Evolutionary conservation across 2,797 vertebrate genomes (phyloP).

Genomic region (Toxotes lorentzi): DNA sequence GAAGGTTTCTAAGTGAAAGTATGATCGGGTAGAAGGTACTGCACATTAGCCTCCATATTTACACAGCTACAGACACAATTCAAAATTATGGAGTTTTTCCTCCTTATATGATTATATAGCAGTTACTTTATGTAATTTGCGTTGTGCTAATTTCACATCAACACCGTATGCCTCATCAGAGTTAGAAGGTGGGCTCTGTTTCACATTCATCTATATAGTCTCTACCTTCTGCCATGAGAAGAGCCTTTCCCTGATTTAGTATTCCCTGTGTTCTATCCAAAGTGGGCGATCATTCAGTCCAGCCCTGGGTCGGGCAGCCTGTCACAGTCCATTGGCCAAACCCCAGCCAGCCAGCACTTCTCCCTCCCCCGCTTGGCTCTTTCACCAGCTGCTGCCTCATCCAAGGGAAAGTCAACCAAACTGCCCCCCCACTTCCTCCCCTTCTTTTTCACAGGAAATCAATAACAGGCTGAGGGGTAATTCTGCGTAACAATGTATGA

Average conservation of each 20-base stretch:
- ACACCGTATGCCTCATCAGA: not conserved
- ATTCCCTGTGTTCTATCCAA: conserved; percentile 28
- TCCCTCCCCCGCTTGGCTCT: conserved; percentile 13
- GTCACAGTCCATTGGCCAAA: conserved; percentile 44
- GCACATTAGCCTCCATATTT: not conserved
- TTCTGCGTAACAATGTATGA: conserved; percentile 51
- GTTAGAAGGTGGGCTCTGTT: not conserved
- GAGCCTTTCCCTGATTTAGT: conserved; percentile 10
- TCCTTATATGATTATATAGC: not conserved
- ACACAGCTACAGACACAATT: not conserved
- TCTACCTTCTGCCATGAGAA: not conserved
- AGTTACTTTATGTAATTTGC: not conserved
- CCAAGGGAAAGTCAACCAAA: conserved; percentile 44
- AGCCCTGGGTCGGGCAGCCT: conserved; percentile 6
- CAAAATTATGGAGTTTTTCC: not conserved
- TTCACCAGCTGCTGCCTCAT: conserved; percentile 36
- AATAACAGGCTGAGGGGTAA: conserved; percentile 60
- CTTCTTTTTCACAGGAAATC: conserved; percentile 51
- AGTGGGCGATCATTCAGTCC: conserved; percentile 26
- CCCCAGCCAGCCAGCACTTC: conserved; percentile 20
- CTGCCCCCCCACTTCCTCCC: not conserved
- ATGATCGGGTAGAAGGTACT: too few species aligned
- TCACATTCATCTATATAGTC: not conserved
- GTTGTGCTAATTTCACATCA: not conserved
- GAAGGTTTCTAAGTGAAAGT: too few species aligned